Evolutionary conservation across 2,888 invertebrate species (phyloP).

Genomic region (Agonum fuliginosum): DNA sequence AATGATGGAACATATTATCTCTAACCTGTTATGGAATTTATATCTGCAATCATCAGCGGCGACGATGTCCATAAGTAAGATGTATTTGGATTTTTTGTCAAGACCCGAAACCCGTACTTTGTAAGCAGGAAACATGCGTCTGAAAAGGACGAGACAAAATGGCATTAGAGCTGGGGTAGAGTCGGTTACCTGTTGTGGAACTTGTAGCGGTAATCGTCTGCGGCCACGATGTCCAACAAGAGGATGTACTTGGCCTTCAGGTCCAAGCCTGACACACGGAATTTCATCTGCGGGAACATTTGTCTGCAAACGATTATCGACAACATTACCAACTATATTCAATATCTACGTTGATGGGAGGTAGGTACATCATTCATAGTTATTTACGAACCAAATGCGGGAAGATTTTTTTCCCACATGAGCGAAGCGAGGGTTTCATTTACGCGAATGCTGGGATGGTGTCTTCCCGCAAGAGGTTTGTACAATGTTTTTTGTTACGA

Average conservation of each 20-base stretch:
- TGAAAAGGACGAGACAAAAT: constrained; percentile 77
- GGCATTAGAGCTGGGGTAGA: constrained; percentile 39
- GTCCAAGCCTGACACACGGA: constrained; percentile 98
- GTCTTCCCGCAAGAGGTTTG: too few species aligned
- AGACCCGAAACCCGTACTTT: constrained; percentile 97
- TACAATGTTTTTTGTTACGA: too few species aligned
- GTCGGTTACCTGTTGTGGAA: constrained; percentile 91
- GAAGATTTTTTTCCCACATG: too few species aligned
- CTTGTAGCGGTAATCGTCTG: constrained; percentile 99
- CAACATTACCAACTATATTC: too few species aligned
- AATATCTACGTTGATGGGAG: not conserved
- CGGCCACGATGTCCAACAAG: constrained; percentile 98
- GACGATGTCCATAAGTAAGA: constrained; percentile 97
- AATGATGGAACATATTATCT: too few species aligned
- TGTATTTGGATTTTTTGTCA: constrained; percentile 98
- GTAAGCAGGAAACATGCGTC: constrained; percentile 98
- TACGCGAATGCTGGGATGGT: too few species aligned
- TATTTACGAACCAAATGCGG: not conserved
- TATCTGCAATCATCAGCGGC: constrained; percentile 97
- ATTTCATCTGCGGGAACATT: constrained; percentile 99
- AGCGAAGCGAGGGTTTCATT: too few species aligned
- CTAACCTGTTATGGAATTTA: constrained; percentile 95
- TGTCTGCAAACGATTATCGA: constrained; percentile 83
- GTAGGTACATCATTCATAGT: not conserved
- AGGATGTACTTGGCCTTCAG: constrained; percentile 99